Evolutionary conservation across 2,888 invertebrate genomes (phyloP).

Genomic region (Congeria kusceri): DNA sequence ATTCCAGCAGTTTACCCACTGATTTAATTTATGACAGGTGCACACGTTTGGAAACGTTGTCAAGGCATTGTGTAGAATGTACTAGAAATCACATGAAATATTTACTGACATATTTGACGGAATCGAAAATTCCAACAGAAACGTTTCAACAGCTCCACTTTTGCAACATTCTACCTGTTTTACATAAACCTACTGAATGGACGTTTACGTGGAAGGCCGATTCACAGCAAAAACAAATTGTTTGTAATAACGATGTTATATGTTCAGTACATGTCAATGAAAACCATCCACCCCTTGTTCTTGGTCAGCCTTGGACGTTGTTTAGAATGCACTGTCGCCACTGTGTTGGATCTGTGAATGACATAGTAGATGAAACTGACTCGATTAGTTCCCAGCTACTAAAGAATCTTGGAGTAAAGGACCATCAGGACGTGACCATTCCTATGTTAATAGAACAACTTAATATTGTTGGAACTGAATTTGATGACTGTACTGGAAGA

Average conservation of each 20-base stretch:
- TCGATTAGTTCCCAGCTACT: too few species aligned
- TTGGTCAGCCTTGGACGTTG: conserved; percentile 33
- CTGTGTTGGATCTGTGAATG: conserved; percentile 27
- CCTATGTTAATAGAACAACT: background rate
- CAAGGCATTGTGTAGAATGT: background rate
- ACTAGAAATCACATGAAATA: background rate
- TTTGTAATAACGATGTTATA: background rate
- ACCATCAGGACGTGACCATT: too few species aligned
- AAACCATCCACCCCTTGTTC: background rate
- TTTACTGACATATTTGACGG: background rate
- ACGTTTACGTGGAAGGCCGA: background rate
- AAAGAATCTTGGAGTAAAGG: too few species aligned
- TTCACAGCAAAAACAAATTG: background rate
- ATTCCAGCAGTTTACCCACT: background rate
- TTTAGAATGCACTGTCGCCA: background rate
- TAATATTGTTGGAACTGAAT: background rate
- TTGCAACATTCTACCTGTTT: background rate
- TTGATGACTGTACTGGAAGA: background rate
- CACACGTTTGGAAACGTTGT: background rate
- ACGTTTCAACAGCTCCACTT: background rate
- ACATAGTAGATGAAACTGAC: conserved; percentile 40
- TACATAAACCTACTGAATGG: background rate
- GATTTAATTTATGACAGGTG: background rate
- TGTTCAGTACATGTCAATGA: background rate
- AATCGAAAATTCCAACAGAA: background rate